A percentile compares a stretch with the other conserved stretches of the same genome.
Evolutionary conservation across 2,888 invertebrate species (phyloP).

Genomic region (Willowsia nigromaculata): DNA sequence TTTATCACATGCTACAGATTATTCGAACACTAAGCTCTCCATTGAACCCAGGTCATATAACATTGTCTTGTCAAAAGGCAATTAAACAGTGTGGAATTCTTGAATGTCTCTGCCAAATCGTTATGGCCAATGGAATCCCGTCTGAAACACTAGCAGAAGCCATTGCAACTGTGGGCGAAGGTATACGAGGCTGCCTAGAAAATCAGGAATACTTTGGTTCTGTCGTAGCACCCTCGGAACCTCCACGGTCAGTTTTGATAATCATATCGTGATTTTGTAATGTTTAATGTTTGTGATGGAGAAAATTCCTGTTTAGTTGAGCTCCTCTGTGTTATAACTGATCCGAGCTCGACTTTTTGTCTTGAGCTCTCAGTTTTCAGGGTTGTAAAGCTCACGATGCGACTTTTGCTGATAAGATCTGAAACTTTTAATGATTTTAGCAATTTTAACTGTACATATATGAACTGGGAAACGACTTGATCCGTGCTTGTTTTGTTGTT

Average conservation of each 20-base stretch:
- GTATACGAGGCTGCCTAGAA: slow-evolving; percentile 91
- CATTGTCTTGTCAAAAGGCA: slow-evolving; percentile 89
- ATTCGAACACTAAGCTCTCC: slow-evolving; percentile 96
- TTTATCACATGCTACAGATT: slow-evolving; percentile 80
- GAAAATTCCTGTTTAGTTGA: slow-evolving; percentile 67
- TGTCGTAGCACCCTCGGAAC: slow-evolving; percentile 94
- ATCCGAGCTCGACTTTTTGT: slow-evolving; percentile 60
- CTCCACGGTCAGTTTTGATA: slow-evolving; percentile 84
- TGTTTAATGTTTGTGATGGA: slow-evolving; percentile 64
- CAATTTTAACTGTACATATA: background rate
- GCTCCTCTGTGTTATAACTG: slow-evolving; percentile 64
- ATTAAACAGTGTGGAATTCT: slow-evolving; percentile 92
- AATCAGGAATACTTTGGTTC: slow-evolving; percentile 95
- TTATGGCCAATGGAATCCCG: slow-evolving; percentile 98
- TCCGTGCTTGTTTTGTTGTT: background rate
- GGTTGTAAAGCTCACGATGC: slow-evolving; percentile 72
- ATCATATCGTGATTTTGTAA: background rate
- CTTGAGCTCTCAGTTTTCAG: slow-evolving; percentile 55
- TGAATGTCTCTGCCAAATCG: slow-evolving; percentile 90
- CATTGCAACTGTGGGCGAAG: slow-evolving; percentile 96
- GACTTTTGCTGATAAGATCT: slow-evolving; percentile 76
- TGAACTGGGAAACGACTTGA: too few relatives aligned
- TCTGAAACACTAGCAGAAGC: slow-evolving; percentile 98
- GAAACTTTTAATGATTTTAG: slow-evolving; percentile 53
- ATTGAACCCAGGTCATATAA: slow-evolving; percentile 92